A percentile compares a stretch with the other conserved stretches of the same genome.
phyloP scores from a whole-genome alignment of 2,113 vertebrate species.

The Seriola quinqueradiata region DNA sequence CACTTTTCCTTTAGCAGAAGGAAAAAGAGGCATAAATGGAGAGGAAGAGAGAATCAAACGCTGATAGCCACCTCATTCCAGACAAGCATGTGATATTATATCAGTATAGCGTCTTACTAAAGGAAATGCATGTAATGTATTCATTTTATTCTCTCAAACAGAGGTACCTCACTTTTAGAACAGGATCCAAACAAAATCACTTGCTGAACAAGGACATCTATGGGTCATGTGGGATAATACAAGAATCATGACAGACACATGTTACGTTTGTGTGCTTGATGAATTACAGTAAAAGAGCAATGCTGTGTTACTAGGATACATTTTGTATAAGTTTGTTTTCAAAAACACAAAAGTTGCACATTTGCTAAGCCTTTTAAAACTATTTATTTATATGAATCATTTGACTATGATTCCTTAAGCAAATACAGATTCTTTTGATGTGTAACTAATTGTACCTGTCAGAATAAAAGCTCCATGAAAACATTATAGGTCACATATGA shows the following conservation, averaged over 20 bases:
- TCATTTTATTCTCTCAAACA: conserved; percentile 38
- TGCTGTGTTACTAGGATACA: not conserved
- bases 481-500: conserved; percentile 17
- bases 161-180: conserved; percentile 21
- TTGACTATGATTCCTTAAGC: not conserved
- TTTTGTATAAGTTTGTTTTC: not conserved
- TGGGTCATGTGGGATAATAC: conserved; percentile 69
- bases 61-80: conserved; percentile 6
- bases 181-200: conserved; percentile 37
- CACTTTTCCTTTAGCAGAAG: not conserved
- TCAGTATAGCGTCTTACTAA: conserved; percentile 16
- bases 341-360: not conserved
- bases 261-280: not conserved
- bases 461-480: conserved; percentile 5
- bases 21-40: not conserved
- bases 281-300: not conserved
- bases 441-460: not conserved
- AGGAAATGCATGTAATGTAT: conserved; percentile 21
- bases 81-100: conserved; percentile 23
- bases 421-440: not conserved
- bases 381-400: not conserved
- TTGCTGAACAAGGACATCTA: conserved; percentile 85
- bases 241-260: conserved; percentile 20
- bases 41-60: not conserved
- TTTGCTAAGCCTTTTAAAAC: not conserved